Evolutionary conservation across 2,888 invertebrate genomes (phyloP).

Genomic region (Girardia tigrina): DNA sequence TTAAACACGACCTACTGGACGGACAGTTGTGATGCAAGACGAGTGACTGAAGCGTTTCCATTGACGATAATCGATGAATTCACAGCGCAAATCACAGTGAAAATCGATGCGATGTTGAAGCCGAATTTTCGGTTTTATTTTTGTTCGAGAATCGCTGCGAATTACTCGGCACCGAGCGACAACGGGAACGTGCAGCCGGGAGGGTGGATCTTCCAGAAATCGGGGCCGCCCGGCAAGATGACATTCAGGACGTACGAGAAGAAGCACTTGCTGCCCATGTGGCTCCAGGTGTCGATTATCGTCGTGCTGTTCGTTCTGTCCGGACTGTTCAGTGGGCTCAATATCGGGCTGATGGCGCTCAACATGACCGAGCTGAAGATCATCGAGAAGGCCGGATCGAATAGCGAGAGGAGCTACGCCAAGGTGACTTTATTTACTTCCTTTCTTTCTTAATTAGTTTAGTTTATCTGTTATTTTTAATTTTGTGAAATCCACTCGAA

Average conservation of each 20-base stretch:
- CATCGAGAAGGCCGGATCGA: conserved; percentile 74
- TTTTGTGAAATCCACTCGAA: too few relatives aligned
- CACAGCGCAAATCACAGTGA: neutral
- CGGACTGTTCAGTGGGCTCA: conserved; percentile 85
- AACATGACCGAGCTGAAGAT: conserved; percentile 87
- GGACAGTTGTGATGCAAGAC: neutral
- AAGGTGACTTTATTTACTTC: conserved; percentile 55
- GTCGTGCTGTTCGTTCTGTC: conserved; percentile 66
- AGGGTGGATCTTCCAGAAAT: neutral
- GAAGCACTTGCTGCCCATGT: conserved; percentile 43
- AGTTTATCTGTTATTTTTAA: too few relatives aligned
- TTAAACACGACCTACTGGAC: neutral
- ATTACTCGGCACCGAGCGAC: too few relatives aligned
- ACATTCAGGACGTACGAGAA: conserved; percentile 19
- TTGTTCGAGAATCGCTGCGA: neutral
- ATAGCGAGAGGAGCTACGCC: conserved; percentile 63
- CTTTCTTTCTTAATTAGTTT: neutral
- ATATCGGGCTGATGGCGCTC: conserved; percentile 81
- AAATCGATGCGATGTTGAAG: neutral
- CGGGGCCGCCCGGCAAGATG: neutral
- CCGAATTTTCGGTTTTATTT: neutral
- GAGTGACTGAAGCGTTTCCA: neutral
- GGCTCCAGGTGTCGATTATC: conserved; percentile 44
- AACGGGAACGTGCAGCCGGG: neutral
- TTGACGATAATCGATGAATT: neutral